These are phyloP conservation scores for Drosophila quadrilineata DNA, from an alignment of 1,140 invertebrate genomes.

Conservation along the genomic window DNA sequence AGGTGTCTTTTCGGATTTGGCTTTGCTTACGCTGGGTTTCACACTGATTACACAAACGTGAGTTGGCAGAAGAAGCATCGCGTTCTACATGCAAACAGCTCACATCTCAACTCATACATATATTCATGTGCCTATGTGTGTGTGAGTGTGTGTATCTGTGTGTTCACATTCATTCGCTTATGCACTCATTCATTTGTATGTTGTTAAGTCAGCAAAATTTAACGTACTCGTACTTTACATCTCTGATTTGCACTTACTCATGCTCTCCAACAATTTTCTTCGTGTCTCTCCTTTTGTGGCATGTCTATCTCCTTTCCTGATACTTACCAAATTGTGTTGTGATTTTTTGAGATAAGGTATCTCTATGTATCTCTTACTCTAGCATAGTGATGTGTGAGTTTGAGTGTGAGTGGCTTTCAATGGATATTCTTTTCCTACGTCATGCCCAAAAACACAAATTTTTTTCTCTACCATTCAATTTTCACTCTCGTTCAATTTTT, in stretches of 20 bases:
- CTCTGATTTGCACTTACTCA: slow-evolving; percentile 65
- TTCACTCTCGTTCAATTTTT: background rate
- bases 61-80: slow-evolving; percentile 73
- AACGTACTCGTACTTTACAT: slow-evolving; percentile 65
- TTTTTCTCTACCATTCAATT: background rate
- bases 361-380: background rate
- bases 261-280: background rate
- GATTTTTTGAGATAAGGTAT: slow-evolving; percentile 60
- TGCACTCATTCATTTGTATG: slow-evolving; percentile 77
- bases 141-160: background rate
- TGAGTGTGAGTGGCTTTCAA: slow-evolving; percentile 5
- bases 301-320: background rate
- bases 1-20: slow-evolving; percentile 28
- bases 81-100: slow-evolving; percentile 73
- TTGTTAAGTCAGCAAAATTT: slow-evolving; percentile 77
- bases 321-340: slow-evolving; percentile 43
- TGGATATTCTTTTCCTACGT: slow-evolving; percentile 34
- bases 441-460: slow-evolving; percentile 28
- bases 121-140: slow-evolving; percentile 49
- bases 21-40: slow-evolving; percentile 55
- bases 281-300: background rate
- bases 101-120: slow-evolving; percentile 51
- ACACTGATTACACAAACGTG: slow-evolving; percentile 79
- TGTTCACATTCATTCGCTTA: slow-evolving; percentile 52
- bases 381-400: too few species aligned